Evolutionary conservation across 2,113 vertebrate genomes (phyloP).

Genomic region (Brienomyrus brachyistius): DNA sequence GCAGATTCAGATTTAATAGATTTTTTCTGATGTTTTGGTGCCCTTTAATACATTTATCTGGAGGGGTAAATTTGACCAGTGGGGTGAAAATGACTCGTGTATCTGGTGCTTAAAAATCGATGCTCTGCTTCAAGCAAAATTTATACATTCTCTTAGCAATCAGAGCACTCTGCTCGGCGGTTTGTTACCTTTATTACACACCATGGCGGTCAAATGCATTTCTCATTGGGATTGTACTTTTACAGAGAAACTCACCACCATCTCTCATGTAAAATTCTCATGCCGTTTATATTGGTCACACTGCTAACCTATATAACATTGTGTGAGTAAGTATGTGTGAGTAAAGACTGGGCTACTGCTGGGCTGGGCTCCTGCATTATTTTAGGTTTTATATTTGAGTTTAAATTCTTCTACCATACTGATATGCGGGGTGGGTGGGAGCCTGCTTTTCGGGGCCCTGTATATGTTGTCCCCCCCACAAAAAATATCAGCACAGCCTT

Average conservation of each 20-base stretch:
- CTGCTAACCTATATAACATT: background rate
- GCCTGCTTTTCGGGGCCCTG: background rate
- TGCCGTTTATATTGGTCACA: background rate
- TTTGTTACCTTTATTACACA: background rate
- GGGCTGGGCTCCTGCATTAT: background rate
- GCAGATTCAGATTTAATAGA: conserved; percentile 3
- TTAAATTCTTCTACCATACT: background rate
- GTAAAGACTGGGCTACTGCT: background rate
- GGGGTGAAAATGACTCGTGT: background rate
- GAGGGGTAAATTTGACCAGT: conserved; percentile 5
- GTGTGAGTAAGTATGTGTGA: background rate
- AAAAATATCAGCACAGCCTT: background rate
- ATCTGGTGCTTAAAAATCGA: background rate
- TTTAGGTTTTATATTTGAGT: background rate
- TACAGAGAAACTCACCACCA: background rate
- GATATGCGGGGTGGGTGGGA: background rate
- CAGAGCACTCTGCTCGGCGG: background rate
- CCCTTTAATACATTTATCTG: background rate
- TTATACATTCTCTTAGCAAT: background rate
- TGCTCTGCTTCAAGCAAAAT: conserved; percentile 6
- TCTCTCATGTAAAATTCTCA: background rate
- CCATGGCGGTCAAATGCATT: background rate
- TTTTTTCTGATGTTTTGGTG: background rate
- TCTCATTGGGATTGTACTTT: background rate
- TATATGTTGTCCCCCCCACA: too few relatives aligned